Evolutionary conservation across 2,797 vertebrate species (phyloP), one percentile per base, ranked within the genome.

Genomic region (Amphiprion clarkii): DNA sequence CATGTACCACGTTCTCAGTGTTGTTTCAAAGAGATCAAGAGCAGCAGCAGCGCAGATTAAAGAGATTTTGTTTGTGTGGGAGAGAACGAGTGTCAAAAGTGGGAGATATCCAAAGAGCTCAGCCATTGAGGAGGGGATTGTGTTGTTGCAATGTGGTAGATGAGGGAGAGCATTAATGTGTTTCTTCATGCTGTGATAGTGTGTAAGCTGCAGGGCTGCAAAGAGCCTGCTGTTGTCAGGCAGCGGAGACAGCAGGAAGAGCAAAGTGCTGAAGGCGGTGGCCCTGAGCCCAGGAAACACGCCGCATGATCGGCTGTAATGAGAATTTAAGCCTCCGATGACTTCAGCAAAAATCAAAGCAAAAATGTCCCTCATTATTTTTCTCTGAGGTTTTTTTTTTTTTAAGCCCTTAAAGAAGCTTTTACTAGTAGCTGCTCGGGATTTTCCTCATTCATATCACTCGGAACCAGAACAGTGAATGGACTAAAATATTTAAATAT

Each of bases 1-100:
- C 93, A 94, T 93, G 92, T 71, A 82, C 70, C 1, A 0, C 31
- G 64, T 84, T 79, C 21, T 74, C 27, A 4, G 55, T 74, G 68
- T 85, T 66, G 60, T 87, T 81, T 67, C 74, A 58, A 42, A 9
- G 31, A 40, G 33, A 59, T 29, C 12, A 66, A 60, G 25, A 44
- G 62, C 36, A n/a, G 51, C 60, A 17, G 23, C 57, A 19, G 23
- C 1, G 23, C 56, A 74, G 76, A 82, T 58, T 69, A 81, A 31
- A 58, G 10, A 40, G 57, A 48, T 77, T 55, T 49, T 57, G 7
- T 49, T 56, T 62, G 53, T 42, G 46, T 59, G 42, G 23, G 68
- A 31, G 33, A 55, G 61, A 61, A 48, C 33, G n/a, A 39, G 19
- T 65, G 40, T 79, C 51, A 76, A 40, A 74, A 71, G 49, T 65